Evolutionary conservation across 2,888 invertebrate species (phyloP).

Genomic region (Melikaiella ostensackeni): DNA sequence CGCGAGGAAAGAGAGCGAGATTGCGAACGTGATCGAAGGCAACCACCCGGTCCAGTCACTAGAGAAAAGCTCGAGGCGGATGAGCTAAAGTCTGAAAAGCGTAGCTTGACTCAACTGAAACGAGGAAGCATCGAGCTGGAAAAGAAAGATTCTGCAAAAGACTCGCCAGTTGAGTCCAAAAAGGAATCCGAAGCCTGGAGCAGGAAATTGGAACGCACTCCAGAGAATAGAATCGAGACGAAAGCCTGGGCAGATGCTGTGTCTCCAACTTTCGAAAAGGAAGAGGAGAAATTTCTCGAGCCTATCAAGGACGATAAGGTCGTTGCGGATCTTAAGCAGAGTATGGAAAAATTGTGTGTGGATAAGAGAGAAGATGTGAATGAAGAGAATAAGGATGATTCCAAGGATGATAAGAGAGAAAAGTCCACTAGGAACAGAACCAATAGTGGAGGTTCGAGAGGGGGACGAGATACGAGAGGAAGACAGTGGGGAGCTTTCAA

Average conservation of each 20-base stretch:
- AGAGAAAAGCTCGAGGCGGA: slow-evolving; percentile 81
- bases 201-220: slow-evolving; percentile 78
- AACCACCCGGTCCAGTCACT: slow-evolving; percentile 81
- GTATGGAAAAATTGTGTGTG: slow-evolving; percentile 68
- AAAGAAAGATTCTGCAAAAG: slow-evolving; percentile 69
- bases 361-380: slow-evolving; percentile 77
- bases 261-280: slow-evolving; percentile 74
- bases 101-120: slow-evolving; percentile 79
- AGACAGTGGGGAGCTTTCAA: slow-evolving; percentile 78
- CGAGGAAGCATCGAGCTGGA: slow-evolving; percentile 71
- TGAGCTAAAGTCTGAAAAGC: slow-evolving; percentile 78
- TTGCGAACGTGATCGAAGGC: slow-evolving; percentile 74
- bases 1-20: slow-evolving; percentile 68
- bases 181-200: slow-evolving; percentile 79
- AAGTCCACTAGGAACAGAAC: slow-evolving; percentile 71
- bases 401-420: slow-evolving; percentile 75
- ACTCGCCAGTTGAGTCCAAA: slow-evolving; percentile 79
- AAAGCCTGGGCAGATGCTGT: slow-evolving; percentile 78
- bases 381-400: slow-evolving; percentile 71
- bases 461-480: slow-evolving; percentile 73
- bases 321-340: slow-evolving; percentile 66
- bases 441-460: slow-evolving; percentile 78
- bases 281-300: slow-evolving; percentile 77
- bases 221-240: slow-evolving; percentile 68
- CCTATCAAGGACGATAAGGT: slow-evolving; percentile 76